Conservation (phyloP, 2,797 vertebrate species). For the Lagodon rhomboides region DNA sequence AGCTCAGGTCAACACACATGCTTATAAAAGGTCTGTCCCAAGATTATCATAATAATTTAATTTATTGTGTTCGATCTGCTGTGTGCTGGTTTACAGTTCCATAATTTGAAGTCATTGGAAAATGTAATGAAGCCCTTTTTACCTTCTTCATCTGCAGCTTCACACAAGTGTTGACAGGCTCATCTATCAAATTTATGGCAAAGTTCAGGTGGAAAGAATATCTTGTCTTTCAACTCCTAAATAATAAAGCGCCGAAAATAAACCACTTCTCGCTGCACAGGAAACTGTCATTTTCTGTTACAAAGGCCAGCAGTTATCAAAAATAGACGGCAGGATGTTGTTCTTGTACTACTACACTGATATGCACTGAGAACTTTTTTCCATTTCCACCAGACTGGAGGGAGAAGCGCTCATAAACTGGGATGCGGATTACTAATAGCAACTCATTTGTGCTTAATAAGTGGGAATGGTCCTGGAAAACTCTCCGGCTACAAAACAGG, state of each 20-base stretch:
- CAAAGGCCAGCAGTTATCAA: constrained; percentile 56
- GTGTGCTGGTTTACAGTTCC: constrained; percentile 18
- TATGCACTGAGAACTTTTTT: constrained; percentile 65
- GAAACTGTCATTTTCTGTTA: constrained; percentile 74
- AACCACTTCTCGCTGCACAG: constrained; percentile 43
- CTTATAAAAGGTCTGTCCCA: background rate
- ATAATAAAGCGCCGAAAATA: constrained; percentile 62
- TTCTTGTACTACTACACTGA: constrained; percentile 56
- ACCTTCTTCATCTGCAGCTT: constrained; percentile 9
- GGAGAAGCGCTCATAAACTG: constrained; percentile 41
- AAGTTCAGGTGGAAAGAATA: constrained; percentile 42
- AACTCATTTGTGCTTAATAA: constrained; percentile 35
- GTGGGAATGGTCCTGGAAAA: constrained; percentile 55
- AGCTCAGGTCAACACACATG: constrained; percentile 2
- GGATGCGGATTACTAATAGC: constrained; percentile 48
- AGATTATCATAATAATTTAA: background rate
- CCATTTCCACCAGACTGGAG: constrained; percentile 57
- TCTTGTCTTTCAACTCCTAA: constrained; percentile 35
- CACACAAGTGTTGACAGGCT: constrained; percentile 38
- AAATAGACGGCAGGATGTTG: constrained; percentile 80
- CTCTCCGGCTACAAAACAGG: constrained; percentile 47
- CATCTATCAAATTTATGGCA: constrained; percentile 25
- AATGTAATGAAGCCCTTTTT: constrained; percentile 5
- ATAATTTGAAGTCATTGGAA: constrained; percentile 7
- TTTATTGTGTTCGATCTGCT: too few relatives aligned